These are phyloP conservation scores for Aspiorhynchus laticeps DNA, from an alignment of 2,113 vertebrate genomes.

Conservation along the genomic window DNA sequence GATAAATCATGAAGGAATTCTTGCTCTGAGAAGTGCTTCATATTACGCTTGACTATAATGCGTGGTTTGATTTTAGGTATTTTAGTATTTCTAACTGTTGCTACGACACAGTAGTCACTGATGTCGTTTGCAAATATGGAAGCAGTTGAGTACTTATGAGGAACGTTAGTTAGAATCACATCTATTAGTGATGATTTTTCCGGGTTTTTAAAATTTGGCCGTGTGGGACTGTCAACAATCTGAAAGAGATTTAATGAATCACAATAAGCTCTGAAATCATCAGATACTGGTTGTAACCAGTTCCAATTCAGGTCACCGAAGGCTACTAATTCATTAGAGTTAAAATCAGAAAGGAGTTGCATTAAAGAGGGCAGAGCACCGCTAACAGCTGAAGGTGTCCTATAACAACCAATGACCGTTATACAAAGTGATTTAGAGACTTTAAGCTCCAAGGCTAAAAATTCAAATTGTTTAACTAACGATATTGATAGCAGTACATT, in stretches of 20 bases:
- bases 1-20: too few relatives aligned
- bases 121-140: slow-evolving; percentile 23
- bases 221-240: slow-evolving; percentile 44
- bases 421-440: too few relatives aligned
- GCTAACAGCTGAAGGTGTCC: neutral
- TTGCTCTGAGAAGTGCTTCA: too few relatives aligned
- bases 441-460: too few relatives aligned
- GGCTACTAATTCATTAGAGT: slow-evolving; percentile 9
- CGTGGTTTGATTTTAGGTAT: neutral
- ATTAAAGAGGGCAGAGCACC: neutral
- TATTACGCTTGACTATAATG: neutral
- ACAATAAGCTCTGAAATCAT: too few relatives aligned
- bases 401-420: neutral
- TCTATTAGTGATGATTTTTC: slow-evolving; percentile 34
- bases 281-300: slow-evolving; percentile 12
- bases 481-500: neutral
- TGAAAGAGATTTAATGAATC: too few relatives aligned
- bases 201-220: slow-evolving; percentile 40
- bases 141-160: slow-evolving; percentile 34
- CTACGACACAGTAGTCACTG: too few relatives aligned
- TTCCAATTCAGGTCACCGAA: neutral
- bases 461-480: neutral
- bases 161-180: slow-evolving; percentile 34
- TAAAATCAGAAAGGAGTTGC: too few relatives aligned
- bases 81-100: neutral